A percentile compares a stretch with the other conserved stretches of the same genome.
Conservation (phyloP, 2,888 invertebrate species). For the Melinopterus prodromus region DNA sequence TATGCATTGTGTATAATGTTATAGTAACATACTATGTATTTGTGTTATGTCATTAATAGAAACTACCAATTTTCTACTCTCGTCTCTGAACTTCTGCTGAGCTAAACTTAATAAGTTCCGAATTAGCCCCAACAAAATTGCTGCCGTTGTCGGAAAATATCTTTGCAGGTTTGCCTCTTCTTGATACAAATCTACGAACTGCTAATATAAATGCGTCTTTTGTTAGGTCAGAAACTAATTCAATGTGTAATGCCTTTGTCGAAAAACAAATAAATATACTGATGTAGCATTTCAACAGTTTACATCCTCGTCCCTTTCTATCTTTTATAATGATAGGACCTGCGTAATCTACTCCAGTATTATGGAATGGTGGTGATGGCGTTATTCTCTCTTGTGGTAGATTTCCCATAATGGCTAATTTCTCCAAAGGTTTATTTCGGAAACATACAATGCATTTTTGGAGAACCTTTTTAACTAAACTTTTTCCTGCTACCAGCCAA, state of each 20-base stretch:
- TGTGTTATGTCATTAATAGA: too few species aligned
- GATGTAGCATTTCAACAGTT: constrained; percentile 39
- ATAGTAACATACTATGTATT: too few species aligned
- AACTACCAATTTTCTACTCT: too few species aligned
- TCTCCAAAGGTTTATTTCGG: not conserved
- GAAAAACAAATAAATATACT: constrained; percentile 42
- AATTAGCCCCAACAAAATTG: constrained; percentile 34
- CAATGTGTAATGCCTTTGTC: constrained; percentile 42
- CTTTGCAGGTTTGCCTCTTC: constrained; percentile 35
- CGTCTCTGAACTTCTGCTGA: too few species aligned
- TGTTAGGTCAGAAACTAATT: constrained; percentile 41
- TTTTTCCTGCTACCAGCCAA: constrained; percentile 13
- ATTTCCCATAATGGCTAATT: constrained; percentile 41
- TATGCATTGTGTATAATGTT: too few species aligned
- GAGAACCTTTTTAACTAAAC: not conserved
- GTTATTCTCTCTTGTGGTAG: constrained; percentile 36
- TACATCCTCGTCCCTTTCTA: constrained; percentile 27
- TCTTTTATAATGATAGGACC: constrained; percentile 32
- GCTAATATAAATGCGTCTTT: constrained; percentile 39
- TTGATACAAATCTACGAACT: constrained; percentile 36
- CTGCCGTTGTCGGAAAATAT: constrained; percentile 40
- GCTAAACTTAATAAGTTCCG: not conserved
- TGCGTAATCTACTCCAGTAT: constrained; percentile 33
- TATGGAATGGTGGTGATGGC: constrained; percentile 25
- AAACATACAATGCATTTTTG: constrained; percentile 22